phyloP scores from a whole-genome alignment of 2,113 vertebrate genomes.

The Leucosticte australis region DNA sequence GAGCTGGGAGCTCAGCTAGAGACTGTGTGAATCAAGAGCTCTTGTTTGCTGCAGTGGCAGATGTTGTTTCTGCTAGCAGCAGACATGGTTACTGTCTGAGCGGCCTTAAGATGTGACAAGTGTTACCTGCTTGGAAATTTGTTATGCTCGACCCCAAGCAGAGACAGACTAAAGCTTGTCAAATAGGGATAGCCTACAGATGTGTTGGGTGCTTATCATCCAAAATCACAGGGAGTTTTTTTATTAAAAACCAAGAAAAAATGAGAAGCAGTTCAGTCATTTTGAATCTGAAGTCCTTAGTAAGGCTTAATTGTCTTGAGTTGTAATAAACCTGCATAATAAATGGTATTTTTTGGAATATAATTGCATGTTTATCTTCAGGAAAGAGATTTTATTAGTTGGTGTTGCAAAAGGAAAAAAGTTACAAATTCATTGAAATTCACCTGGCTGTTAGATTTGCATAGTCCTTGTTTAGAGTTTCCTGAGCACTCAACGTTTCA shows the following conservation, averaged over 20 bases:
- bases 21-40: neutral
- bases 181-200: neutral
- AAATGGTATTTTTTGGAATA: neutral
- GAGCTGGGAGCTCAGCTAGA: constrained; percentile 27
- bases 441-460: neutral
- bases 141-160: constrained; percentile 44
- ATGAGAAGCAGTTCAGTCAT: neutral
- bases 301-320: neutral
- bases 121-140: constrained; percentile 47
- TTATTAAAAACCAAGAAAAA: neutral
- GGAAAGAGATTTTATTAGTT: neutral
- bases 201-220: neutral
- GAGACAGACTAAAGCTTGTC: constrained; percentile 28
- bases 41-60: neutral
- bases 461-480: neutral
- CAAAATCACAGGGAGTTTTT: neutral
- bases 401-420: neutral
- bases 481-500: neutral
- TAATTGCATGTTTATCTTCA: neutral
- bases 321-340: neutral
- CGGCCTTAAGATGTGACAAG: constrained; percentile 43
- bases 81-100: constrained; percentile 5
- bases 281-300: neutral
- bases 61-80: constrained; percentile 28
- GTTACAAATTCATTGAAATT: neutral